phyloP scores from a whole-genome alignment of 2,888 invertebrate species.

The Calliopum simillimum region DNA sequence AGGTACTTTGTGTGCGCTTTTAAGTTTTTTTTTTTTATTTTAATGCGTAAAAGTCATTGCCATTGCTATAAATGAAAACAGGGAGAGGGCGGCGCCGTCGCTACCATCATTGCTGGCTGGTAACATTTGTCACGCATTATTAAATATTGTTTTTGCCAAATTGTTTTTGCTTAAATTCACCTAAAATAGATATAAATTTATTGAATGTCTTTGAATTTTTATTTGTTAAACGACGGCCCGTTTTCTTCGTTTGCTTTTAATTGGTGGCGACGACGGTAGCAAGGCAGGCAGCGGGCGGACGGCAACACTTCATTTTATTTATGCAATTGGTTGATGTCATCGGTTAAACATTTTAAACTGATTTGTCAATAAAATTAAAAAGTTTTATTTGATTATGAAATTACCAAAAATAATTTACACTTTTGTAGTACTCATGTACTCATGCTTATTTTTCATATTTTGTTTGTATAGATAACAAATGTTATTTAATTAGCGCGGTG shows the following conservation, averaged over 20 bases:
- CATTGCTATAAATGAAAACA: background rate
- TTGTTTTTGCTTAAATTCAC: no score
- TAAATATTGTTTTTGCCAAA: slow-evolving; percentile 7
- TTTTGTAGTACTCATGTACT: background rate
- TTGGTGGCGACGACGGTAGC: no score
- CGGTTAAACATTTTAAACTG: slow-evolving; percentile 34
- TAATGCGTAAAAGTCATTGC: background rate
- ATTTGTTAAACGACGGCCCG: no score
- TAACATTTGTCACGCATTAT: slow-evolving; percentile 22
- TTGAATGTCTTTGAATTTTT: no score
- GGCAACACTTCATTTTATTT: no score
- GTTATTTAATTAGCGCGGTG: no score
- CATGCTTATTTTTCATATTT: no score
- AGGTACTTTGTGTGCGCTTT: background rate
- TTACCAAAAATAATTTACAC: slow-evolving; percentile 27
- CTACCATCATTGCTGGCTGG: background rate
- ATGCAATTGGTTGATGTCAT: slow-evolving; percentile 40
- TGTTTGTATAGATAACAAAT: no score
- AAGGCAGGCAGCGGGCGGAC: no score
- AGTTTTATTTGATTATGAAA: slow-evolving; percentile 38
- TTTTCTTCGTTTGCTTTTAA: no score
- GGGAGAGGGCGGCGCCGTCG: background rate
- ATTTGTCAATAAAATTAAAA: slow-evolving; percentile 33
- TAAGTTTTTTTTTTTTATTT: background rate
- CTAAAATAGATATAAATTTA: no score